Conservation (phyloP, 2,113 vertebrate genomes). For the Clarias magur region DNA sequence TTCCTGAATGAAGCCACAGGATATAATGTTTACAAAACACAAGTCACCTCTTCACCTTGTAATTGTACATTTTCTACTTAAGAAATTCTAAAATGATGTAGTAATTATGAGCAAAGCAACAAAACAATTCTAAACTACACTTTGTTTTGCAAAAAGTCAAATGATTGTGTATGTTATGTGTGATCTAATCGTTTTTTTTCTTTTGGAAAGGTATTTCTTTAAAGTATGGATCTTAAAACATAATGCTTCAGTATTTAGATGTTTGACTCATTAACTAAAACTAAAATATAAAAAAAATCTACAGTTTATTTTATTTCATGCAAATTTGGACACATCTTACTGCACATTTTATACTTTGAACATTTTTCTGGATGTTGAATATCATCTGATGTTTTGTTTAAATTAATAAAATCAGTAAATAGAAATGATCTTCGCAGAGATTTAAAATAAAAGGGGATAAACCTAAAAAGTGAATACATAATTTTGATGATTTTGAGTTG, state of each 20-base stretch:
- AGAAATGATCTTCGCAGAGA: background rate
- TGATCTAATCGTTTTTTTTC: background rate
- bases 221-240: background rate
- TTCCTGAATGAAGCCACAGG: constrained; percentile 24
- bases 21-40: constrained; percentile 50
- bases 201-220: constrained; percentile 8
- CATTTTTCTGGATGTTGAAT: background rate
- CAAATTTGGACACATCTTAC: constrained; percentile 7
- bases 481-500: background rate
- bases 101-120: background rate
- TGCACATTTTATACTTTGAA: constrained; percentile 29
- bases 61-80: constrained; percentile 24
- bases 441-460: background rate
- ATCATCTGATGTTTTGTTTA: background rate
- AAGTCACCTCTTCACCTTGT: constrained; percentile 32
- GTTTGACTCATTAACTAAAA: constrained; percentile 35
- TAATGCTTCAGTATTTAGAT: constrained; percentile 3
- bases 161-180: background rate
- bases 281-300: background rate
- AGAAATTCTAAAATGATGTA: constrained; percentile 1
- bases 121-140: background rate
- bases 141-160: background rate
- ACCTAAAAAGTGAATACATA: background rate
- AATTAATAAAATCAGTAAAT: background rate
- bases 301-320: background rate